Evolutionary conservation across 2,113 vertebrate genomes (phyloP), one percentile per base, ranked within the genome.

Genomic region (Seriola aureovittata): DNA sequence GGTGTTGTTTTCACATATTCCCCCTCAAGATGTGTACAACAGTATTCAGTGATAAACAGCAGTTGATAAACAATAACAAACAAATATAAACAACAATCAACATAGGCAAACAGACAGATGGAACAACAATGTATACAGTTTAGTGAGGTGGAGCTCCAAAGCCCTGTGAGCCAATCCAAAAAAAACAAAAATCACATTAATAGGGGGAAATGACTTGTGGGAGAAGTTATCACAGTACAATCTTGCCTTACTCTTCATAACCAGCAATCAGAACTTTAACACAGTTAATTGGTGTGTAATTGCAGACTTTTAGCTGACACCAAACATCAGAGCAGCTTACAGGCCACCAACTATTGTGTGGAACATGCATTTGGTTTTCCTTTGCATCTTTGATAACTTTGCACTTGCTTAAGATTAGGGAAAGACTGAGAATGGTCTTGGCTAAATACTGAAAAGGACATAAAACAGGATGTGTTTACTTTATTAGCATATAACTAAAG

Each of bases 21-120:
- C 54, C 78, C 80, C 77, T 81, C 55, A 80, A 90, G 78, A 86
- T 82, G 70, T 85, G 36, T 67, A 74, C 65, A 81, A 73, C 34
- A 65, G 42, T 38, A 64, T 25, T 23, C 23, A 65, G 75, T 59
- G 67, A 88, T 69, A 75, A 86, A 84, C 70, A 85, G 69, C 62
- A 70, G 65, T 11, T 75, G 65, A 85, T 83, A 55, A 75, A 88
- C n/a, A 86, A 67, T 64, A 72, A 78, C 69, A n/a, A 48, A 67
- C 73, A 68, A 85, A 83, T 48, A 68, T 65, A 69, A 84, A 82
- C 73, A 87, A 71, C 44, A 82, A 84, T 81, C 68, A 69, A 70
- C 74, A 68, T 46, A 81, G 40, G 70, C 74, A 89, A 88, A 78
- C 66, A 69, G 64, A 46, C 64, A 62, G 44, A 46, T 60, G 54